A percentile compares a stretch with the other conserved stretches of the same genome.
Conservation (phyloP, 1,140 invertebrate genomes). For the Aphis gossypii region DNA sequence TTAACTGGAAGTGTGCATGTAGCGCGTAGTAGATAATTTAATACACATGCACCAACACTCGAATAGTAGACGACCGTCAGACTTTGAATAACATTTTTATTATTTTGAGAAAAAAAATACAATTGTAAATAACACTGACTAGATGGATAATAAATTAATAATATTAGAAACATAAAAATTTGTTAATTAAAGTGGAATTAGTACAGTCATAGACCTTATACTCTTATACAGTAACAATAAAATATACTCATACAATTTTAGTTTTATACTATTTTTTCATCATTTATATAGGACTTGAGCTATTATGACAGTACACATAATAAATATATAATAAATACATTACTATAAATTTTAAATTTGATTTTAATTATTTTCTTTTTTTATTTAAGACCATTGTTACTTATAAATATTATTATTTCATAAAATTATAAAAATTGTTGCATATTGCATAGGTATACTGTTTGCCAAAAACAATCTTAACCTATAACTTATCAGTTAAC, state of each 20-base stretch:
- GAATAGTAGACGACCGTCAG: background rate
- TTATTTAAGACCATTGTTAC: background rate
- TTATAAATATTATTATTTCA: background rate
- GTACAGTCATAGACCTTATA: too few relatives aligned
- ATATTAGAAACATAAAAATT: background rate
- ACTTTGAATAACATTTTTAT: background rate
- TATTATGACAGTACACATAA: background rate
- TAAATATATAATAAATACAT: background rate
- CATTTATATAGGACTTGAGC: background rate
- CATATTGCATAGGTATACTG: background rate
- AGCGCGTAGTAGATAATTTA: background rate
- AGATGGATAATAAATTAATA: background rate
- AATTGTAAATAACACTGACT: background rate
- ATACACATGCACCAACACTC: background rate
- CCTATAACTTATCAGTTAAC: background rate
- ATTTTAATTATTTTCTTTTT: background rate
- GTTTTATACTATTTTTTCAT: background rate
- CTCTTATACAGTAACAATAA: background rate
- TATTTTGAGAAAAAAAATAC: background rate
- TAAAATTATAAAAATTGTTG: background rate
- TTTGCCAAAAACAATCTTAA: background rate
- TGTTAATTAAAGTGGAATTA: too few relatives aligned
- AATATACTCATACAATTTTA: background rate
- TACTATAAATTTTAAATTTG: background rate
- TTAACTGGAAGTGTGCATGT: background rate